These are phyloP conservation scores for Brachionus angularis DNA, from an alignment of 1,140 invertebrate genomes.

Conservation along the genomic window DNA sequence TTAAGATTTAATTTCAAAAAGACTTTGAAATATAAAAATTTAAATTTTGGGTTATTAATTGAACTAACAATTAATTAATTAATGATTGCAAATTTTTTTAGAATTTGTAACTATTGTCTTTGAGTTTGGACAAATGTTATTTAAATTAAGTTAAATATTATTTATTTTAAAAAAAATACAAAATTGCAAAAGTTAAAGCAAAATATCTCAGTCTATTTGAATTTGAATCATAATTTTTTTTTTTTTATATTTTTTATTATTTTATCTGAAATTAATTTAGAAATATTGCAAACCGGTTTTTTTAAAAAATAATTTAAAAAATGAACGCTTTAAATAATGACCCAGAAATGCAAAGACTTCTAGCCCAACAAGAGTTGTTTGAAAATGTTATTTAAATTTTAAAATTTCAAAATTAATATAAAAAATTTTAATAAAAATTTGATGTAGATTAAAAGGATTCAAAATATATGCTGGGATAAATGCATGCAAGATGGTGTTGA, in stretches of 20 bases:
- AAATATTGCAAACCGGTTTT: slow-evolving; percentile 35
- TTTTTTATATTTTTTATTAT: slow-evolving; percentile 19
- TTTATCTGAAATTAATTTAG: slow-evolving; percentile 23
- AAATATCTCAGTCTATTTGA: too few relatives aligned
- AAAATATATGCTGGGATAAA: slow-evolving; percentile 43
- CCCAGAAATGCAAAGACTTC: slow-evolving; percentile 37
- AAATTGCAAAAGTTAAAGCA: too few relatives aligned
- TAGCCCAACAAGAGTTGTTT: slow-evolving; percentile 34
- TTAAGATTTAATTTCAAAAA: too few relatives aligned
- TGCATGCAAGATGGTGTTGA: slow-evolving; percentile 36
- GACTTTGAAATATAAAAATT: too few relatives aligned
- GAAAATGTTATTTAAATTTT: slow-evolving; percentile 43
- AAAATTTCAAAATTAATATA: neutral
- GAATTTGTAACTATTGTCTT: too few relatives aligned
- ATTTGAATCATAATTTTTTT: too few relatives aligned
- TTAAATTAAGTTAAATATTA: too few relatives aligned
- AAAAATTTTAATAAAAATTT: neutral
- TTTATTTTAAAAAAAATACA: too few relatives aligned
- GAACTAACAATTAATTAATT: too few relatives aligned
- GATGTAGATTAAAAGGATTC: slow-evolving; percentile 34
- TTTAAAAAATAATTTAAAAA: neutral
- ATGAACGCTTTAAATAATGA: slow-evolving; percentile 5
- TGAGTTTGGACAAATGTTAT: neutral
- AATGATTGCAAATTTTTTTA: too few relatives aligned
- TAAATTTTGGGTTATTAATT: too few relatives aligned